These are phyloP conservation scores for Donacobius atricapilla DNA, from an alignment of 2,113 vertebrate species.

Conservation along the genomic window DNA sequence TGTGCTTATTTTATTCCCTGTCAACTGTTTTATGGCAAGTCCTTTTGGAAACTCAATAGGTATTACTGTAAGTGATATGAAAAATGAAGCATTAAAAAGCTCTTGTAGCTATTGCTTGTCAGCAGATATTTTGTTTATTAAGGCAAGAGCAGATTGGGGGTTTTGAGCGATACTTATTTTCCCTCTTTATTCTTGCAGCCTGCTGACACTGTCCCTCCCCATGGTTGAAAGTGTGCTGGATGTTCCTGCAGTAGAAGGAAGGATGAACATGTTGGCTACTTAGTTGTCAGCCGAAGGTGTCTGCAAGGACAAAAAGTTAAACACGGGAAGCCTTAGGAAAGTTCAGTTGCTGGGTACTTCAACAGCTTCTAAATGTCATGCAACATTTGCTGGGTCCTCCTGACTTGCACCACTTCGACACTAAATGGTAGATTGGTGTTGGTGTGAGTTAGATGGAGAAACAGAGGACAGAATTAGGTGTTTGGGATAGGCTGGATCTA, in stretches of 20 bases:
- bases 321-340: neutral
- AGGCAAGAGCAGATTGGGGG: neutral
- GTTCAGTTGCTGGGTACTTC: neutral
- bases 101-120: neutral
- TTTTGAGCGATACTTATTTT: neutral
- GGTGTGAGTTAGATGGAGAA: neutral
- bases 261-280: neutral
- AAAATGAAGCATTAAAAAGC: neutral
- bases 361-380: neutral
- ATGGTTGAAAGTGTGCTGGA: neutral
- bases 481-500: neutral
- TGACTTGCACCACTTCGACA: neutral
- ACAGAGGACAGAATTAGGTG: neutral
- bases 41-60: neutral
- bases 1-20: neutral
- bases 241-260: neutral
- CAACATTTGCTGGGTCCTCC: neutral
- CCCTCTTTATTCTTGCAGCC: neutral
- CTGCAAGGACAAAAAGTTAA: neutral
- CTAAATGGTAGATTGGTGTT: neutral
- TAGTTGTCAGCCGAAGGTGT: neutral
- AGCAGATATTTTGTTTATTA: neutral
- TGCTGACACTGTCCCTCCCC: fast-evolving
- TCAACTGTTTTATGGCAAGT: neutral
- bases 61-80: neutral